Evolutionary conservation across 2,113 vertebrate genomes (phyloP).

Genomic region (Chamaea fasciata): DNA sequence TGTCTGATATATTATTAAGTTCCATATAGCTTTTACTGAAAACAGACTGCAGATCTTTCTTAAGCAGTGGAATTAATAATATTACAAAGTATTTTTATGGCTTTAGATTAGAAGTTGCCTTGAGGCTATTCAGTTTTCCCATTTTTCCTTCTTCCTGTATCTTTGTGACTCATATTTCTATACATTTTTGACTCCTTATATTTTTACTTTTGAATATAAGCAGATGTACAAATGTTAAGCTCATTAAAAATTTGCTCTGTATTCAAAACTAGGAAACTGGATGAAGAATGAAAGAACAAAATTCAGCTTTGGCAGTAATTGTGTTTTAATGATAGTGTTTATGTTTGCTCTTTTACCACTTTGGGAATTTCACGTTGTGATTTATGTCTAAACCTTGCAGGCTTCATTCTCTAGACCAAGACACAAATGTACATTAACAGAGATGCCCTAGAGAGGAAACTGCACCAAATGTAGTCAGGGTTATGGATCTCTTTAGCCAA

Average conservation of each 20-base stretch:
- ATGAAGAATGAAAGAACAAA: neutral
- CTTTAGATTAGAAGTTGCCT: neutral
- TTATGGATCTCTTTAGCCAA: neutral
- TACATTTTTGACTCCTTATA: neutral
- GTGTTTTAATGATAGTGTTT: neutral
- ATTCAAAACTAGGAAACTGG: neutral
- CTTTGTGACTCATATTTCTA: neutral
- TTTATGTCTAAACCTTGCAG: neutral
- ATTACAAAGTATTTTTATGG: neutral
- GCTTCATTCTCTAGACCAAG: neutral
- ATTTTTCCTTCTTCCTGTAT: neutral
- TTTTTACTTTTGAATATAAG: neutral
- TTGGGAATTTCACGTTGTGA: neutral
- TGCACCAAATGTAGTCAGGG: neutral
- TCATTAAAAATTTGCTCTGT: neutral
- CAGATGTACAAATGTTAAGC: neutral
- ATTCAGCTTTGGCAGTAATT: neutral
- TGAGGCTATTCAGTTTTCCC: neutral
- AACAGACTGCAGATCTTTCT: neutral
- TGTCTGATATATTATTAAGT: neutral
- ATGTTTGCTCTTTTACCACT: neutral
- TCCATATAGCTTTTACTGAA: neutral
- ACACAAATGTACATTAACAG: neutral
- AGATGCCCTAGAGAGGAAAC: neutral
- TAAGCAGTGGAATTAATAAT: constrained; percentile 20